Conservation (phyloP, 2,797 vertebrate species). For the Megaceryle alcyon region DNA sequence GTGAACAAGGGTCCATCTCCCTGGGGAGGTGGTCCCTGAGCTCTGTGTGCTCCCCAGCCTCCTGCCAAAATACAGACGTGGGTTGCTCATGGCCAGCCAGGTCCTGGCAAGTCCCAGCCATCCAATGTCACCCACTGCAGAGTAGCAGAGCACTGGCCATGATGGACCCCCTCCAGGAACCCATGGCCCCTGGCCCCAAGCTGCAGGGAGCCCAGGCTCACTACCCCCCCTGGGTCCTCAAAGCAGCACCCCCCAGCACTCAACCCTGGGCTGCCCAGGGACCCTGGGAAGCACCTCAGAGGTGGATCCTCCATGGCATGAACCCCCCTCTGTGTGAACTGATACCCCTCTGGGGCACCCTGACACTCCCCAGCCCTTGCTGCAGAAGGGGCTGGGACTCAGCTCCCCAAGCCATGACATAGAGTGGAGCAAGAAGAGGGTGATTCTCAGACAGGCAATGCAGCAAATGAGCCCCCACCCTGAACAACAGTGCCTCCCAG, state of each 20-base stretch:
- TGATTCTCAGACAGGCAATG: too few relatives aligned
- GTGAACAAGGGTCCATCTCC: too few relatives aligned
- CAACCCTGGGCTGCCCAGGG: neutral
- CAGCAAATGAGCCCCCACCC: too few relatives aligned
- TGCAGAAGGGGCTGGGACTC: neutral
- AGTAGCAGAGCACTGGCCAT: neutral
- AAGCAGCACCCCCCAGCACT: neutral
- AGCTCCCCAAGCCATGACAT: neutral
- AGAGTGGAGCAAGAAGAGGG: neutral
- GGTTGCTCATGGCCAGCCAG: neutral
- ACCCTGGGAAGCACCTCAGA: too few relatives aligned
- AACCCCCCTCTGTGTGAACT: neutral
- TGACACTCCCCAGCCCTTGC: neutral
- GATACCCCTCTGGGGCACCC: neutral
- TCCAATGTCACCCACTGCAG: accelerated
- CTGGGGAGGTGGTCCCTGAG: too few relatives aligned
- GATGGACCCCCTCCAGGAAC: neutral
- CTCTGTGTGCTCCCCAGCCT: neutral
- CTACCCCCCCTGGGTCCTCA: too few relatives aligned
- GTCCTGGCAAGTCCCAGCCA: neutral
- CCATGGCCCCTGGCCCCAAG: accelerated
- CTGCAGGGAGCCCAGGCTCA: neutral
- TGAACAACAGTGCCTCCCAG: too few relatives aligned
- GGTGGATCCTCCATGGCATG: neutral
- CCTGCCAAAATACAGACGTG: neutral